Base-by-base conservation (phyloP, 2,113 vertebrate genomes). In the Nansenia antarctica region DNA sequence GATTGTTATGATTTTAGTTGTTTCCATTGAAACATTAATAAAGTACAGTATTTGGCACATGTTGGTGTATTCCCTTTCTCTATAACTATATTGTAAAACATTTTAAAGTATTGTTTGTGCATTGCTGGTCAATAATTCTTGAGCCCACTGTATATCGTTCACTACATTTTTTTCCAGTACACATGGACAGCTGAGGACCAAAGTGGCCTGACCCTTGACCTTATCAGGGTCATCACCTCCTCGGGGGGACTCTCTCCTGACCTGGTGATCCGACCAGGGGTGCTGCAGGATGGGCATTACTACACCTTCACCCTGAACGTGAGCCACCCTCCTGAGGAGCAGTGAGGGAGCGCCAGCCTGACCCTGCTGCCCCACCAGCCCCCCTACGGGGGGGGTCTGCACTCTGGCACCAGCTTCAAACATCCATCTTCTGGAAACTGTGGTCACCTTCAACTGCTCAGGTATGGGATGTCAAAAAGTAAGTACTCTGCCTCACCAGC, bases 271-370 rank as follows among this genome's bases (percentile, higher is more conserved):
- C 85, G 67, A 63, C 77, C 89, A 65, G 85, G 84, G 12, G 72
- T 78, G 42, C 71, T 93, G 34, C 81, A 71, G 22, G 72, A 85
- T 1, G 83, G 78, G 6, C 61, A 76, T 24, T 80, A 69, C 67
- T 93, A 93, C 57, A 89, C 86, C n/a, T 92, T 93, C 80, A 86
- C 76, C 29, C 76, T 94, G 6, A 87, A 85, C 7, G 87, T 88
- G 18, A 84, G 78, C 47, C 85, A 90, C 65, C 61, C 84, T 5
- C 68, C 29, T 32, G 67, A 59, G 37, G 74, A 77, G 26, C 71
- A 37, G 2, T 79, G 82, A 87, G 93, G 93, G n/a, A 84, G 80
- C 1, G 80, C 87, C 65, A 72, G 89, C 58, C 65, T 92, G 31
- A 85, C 11, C 0, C 52, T 93, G 18, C 60, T 18, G 1, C 73